These are phyloP conservation scores for Steatornis caripensis DNA, from an alignment of 2,113 vertebrate genomes.

Conservation along the genomic window DNA sequence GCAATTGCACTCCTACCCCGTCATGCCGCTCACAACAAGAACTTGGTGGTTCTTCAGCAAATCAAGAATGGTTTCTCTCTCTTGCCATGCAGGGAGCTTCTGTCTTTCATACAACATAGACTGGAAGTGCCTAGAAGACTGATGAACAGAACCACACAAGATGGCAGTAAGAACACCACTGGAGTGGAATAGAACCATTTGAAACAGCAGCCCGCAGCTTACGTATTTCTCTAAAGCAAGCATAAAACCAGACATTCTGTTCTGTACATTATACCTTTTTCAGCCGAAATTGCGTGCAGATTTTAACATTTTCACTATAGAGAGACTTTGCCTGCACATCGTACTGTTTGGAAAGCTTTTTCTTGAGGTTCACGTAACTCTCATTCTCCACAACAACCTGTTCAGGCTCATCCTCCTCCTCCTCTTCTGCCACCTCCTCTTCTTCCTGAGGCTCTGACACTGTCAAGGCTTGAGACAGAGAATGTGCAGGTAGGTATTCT, in stretches of 20 bases:
- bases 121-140: slow-evolving; percentile 86
- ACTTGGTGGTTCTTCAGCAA: slow-evolving; percentile 82
- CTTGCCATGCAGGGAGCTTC: slow-evolving; percentile 90
- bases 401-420: slow-evolving; percentile 71
- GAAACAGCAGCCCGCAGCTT: neutral
- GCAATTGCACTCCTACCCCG: slow-evolving; percentile 79
- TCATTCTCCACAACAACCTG: slow-evolving; percentile 82
- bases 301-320: slow-evolving; percentile 82
- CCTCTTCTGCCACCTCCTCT: slow-evolving; percentile 29
- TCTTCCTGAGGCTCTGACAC: slow-evolving; percentile 58
- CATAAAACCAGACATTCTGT: neutral
- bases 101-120: slow-evolving; percentile 88
- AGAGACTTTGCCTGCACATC: slow-evolving; percentile 73
- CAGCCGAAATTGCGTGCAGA: slow-evolving; percentile 81
- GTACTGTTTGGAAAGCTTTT: slow-evolving; percentile 79
- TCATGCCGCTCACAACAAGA: slow-evolving; percentile 96
- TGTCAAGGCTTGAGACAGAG: slow-evolving; percentile 52
- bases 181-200: neutral
- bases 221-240: neutral
- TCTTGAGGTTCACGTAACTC: slow-evolving; percentile 89
- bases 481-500: neutral
- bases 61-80: slow-evolving; percentile 83
- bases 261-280: slow-evolving; percentile 77
- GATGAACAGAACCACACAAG: neutral
- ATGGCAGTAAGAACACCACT: neutral